Evolutionary conservation across 2,113 vertebrate genomes (phyloP).

Genomic region (Bubo bubo): DNA sequence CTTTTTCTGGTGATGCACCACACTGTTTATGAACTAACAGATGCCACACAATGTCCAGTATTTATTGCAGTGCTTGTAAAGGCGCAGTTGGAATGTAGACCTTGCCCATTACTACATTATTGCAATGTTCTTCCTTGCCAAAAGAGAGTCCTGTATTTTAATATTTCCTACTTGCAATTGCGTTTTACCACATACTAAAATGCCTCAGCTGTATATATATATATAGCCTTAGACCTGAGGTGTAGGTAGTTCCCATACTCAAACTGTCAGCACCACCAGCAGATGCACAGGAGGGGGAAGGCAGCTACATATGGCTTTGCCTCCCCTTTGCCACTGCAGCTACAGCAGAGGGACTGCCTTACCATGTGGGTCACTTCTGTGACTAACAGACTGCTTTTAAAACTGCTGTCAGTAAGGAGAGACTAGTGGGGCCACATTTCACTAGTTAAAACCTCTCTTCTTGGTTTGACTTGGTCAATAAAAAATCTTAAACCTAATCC

Average conservation of each 20-base stretch:
- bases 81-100: background rate
- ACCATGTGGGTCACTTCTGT: conserved; percentile 7
- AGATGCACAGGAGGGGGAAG: background rate
- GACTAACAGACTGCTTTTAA: conserved; percentile 25
- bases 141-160: conserved; percentile 27
- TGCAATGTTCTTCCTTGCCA: background rate
- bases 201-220: background rate
- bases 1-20: background rate
- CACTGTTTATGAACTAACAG: conserved; percentile 2
- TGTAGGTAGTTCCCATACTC: background rate
- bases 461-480: background rate
- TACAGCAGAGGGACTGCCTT: conserved; percentile 7
- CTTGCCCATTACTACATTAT: conserved; percentile 9
- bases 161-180: conserved; percentile 21
- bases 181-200: conserved; percentile 43
- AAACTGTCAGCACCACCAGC: background rate
- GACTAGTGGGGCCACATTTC: background rate
- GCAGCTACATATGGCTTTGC: background rate
- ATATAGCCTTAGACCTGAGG: background rate
- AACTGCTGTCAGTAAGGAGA: background rate
- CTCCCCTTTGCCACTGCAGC: background rate
- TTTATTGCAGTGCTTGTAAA: background rate
- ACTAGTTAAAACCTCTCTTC: background rate
- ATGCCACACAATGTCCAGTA: background rate
- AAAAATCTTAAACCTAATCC: background rate